Evolutionary conservation across 2,888 invertebrate species (phyloP), one percentile per base, ranked within the genome.

Genomic region (Eupeodes latifasciatus): DNA sequence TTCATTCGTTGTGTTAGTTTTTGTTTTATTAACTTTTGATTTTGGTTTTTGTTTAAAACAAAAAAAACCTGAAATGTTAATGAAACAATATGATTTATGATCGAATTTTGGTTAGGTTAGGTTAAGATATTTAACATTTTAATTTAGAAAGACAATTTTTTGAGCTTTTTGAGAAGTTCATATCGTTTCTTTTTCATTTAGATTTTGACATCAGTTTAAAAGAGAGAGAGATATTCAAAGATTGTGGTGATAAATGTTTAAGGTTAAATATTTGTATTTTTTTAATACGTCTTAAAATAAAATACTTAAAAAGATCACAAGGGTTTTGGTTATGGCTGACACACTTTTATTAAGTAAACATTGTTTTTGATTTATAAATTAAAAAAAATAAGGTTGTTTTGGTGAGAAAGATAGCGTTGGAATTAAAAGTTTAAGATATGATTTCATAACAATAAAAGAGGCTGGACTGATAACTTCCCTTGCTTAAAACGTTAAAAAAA

Each of bases 11-110:
- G 49, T 69, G 34, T 49, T 67, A 0, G 49, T 51, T 36, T 36
- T 5, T n/a, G 10, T 44, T 51, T 53, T 11, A 40, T 36, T 71
- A 10, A 19, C 34, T 77, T 57, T 77, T 57, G 19, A 49, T 67
- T 51, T 27, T 36, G 34, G 4, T 40, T 51, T 49, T n/a, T 71
- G 53, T 36, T 51, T 12, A 9, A 4, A 14, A 36, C 19, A 5
- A 11, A 11, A 44, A 19, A 66, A 78, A 78, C 77, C 19, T 16
- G 67, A 67, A 59, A 78, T 78, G 67, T 34, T 67, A 78, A 67
- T 67, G 34, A 53, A 16, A 53, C 16, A 69, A 36, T 67, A 67
- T 53, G 69, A 49, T 66, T 66, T 66, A 66, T 69, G 16, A 16
- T 67, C 51, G 5, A 11, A 16, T 16, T 36, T 16, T 27, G 19